Base-by-base conservation (phyloP, 2,797 vertebrate species). In the Benthosema pterotum region DNA sequence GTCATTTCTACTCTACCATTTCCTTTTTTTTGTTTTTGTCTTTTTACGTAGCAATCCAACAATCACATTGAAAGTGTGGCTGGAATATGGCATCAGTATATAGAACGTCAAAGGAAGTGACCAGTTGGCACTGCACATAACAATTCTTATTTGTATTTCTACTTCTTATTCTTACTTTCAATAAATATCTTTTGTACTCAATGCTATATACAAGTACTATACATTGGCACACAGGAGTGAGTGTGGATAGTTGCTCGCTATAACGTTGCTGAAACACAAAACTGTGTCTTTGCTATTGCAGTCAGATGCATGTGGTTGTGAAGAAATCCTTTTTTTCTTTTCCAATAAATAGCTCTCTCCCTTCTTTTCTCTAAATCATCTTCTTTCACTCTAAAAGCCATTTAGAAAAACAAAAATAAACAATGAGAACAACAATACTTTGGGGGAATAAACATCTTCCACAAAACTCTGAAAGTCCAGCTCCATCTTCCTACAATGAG, bases 171-270 rank as follows among this genome's bases (percentile, higher is more conserved):
- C 92, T 82, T 83, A 86, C 77, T 88, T 92, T 94, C 83, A 99
- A 98, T 97, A 98, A 98, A 99, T 97, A 97, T 84, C 88, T 38
- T 89, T 83, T 85, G 88, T 90, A 95, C 91, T 94, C 87, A 83
- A 91, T 93, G 90, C 92, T 95, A 95, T 96, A 87, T 96, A 96
- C 95, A 97, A 89, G 86, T 90, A 91, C 89, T 95, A 87, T 93
- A 96, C 94, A 95, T 87, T 72, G 80, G 88, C 78, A 92, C 88
- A 89, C 91, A 72, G 80, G 82, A 82, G 87, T 89, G 87, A 86
- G 90, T 71, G 84, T 86, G 85, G 89, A 74, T 57, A 77, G 87
- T 75, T 86, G 88, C 71, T 71, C 71, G 57, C 60, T 69, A 52
- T 65, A 74, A 65, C 19, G 74, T 73, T 79, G 79, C 84, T 84